phyloP scores from a whole-genome alignment of 2,113 vertebrate species.

The Peromyscus maniculatus region DNA sequence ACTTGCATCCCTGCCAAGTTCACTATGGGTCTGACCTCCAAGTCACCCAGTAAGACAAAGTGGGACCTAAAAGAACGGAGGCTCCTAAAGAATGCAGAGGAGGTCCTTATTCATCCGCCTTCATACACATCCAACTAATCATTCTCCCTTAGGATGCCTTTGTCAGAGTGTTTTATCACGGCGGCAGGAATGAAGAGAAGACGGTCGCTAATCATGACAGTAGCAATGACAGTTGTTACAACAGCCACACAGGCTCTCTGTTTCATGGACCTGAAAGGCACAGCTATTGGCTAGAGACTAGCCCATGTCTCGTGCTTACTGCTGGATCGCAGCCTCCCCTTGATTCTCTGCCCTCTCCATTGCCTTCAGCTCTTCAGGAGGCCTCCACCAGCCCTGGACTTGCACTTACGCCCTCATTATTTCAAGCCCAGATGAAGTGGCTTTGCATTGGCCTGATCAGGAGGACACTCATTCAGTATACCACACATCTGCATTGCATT shows the following conservation, averaged over 20 bases:
- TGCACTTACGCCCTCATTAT: background rate
- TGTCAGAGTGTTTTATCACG: background rate
- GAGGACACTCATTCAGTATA: background rate
- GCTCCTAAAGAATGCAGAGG: background rate
- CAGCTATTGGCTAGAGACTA: background rate
- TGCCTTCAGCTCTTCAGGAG: background rate
- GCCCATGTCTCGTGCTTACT: too few relatives aligned
- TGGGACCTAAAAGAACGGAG: background rate
- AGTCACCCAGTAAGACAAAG: background rate
- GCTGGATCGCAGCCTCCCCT: background rate
- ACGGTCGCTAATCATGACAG: too few relatives aligned
- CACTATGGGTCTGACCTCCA: background rate
- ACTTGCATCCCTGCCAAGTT: background rate
- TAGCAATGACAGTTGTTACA: background rate
- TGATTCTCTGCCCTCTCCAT: background rate
- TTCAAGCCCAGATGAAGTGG: background rate
- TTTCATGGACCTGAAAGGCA: background rate
- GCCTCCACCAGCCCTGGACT: background rate
- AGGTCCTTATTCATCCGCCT: background rate
- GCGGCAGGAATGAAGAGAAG: background rate
- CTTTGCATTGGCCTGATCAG: background rate
- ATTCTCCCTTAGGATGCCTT: background rate
- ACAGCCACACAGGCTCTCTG: background rate
- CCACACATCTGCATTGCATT: background rate
- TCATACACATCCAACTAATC: background rate